phyloP scores from a whole-genome alignment of 2,888 invertebrate species.

The Bombylius major region DNA sequence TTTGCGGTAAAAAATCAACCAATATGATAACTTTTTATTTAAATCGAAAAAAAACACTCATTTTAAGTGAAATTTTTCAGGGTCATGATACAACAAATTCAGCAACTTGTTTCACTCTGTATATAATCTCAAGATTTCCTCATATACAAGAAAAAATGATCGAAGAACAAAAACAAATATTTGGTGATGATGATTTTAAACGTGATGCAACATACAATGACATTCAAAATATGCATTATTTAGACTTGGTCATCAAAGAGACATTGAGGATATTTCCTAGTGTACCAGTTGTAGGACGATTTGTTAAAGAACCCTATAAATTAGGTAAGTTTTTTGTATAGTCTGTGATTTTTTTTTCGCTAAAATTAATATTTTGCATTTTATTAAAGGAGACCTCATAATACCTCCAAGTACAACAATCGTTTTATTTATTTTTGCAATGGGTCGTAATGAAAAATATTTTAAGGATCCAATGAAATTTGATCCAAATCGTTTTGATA shows the following conservation, averaged over 20 bases:
- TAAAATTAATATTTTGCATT: too few species aligned
- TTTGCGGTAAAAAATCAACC: too few species aligned
- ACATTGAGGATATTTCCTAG: slow-evolving; percentile 28
- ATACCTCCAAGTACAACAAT: slow-evolving; percentile 24
- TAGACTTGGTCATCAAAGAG: slow-evolving; percentile 31
- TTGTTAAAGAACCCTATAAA: too few species aligned
- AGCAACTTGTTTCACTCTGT: slow-evolving; percentile 40
- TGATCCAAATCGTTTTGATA: slow-evolving; percentile 43
- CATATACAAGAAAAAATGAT: slow-evolving; percentile 36
- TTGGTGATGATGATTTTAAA: slow-evolving; percentile 29
- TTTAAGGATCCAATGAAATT: slow-evolving; percentile 29
- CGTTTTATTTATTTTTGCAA: slow-evolving; percentile 20
- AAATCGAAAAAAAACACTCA: too few species aligned
- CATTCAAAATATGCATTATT: slow-evolving; percentile 28
- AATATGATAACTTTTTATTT: too few species aligned
- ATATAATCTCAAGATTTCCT: slow-evolving; percentile 40
- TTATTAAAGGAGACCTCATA: slow-evolving; percentile 24
- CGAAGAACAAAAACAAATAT: slow-evolving; percentile 38
- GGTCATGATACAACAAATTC: slow-evolving; percentile 49
- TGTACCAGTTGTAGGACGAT: slow-evolving; percentile 24
- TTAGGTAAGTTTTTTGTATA: not conserved
- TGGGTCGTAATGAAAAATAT: slow-evolving; percentile 26
- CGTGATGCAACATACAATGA: slow-evolving; percentile 24
- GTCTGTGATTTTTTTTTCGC: too few species aligned
- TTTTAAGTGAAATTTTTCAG: slow-evolving; percentile 20